Conservation (phyloP, 2,888 invertebrate genomes). For the Cheiracanthium punctorium region DNA sequence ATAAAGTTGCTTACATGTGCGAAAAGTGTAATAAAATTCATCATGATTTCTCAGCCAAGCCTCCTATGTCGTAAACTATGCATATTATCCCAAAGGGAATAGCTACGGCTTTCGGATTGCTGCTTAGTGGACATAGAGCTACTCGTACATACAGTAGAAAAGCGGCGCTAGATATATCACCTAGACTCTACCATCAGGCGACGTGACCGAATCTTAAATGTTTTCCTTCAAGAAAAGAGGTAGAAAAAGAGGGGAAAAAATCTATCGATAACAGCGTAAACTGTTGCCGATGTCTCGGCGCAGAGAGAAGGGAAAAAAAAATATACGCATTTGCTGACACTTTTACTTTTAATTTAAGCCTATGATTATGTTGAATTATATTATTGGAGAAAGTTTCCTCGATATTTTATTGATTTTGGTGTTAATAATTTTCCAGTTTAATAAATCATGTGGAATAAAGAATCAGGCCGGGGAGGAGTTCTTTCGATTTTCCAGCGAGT, state of each 20-base stretch:
- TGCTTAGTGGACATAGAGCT: constrained; percentile 5
- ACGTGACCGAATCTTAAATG: constrained; percentile 63
- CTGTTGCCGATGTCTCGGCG: constrained; percentile 12
- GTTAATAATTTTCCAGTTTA: too few species aligned
- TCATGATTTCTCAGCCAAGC: constrained; percentile 13
- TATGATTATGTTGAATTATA: background rate
- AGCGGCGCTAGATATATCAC: constrained; percentile 47
- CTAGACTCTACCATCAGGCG: constrained; percentile 29
- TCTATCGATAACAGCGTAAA: constrained; percentile 41
- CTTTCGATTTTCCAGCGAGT: too few species aligned
- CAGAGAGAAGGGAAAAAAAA: background rate
- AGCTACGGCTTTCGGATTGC: constrained; percentile 18
- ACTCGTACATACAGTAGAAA: constrained; percentile 5
- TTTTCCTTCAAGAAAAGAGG: constrained; percentile 36
- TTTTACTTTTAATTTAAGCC: background rate
- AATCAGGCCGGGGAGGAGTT: too few species aligned
- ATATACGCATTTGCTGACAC: background rate
- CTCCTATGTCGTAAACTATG: background rate
- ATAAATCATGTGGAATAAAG: too few species aligned
- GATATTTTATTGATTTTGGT: too few species aligned
- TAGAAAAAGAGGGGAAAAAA: constrained; percentile 11
- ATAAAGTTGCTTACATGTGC: background rate
- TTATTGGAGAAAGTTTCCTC: background rate
- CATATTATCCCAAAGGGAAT: constrained; percentile 18
- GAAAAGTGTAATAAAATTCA: constrained; percentile 14